phyloP scores from a whole-genome alignment of 2,113 vertebrate genomes.

The Tetrax tetrax region DNA sequence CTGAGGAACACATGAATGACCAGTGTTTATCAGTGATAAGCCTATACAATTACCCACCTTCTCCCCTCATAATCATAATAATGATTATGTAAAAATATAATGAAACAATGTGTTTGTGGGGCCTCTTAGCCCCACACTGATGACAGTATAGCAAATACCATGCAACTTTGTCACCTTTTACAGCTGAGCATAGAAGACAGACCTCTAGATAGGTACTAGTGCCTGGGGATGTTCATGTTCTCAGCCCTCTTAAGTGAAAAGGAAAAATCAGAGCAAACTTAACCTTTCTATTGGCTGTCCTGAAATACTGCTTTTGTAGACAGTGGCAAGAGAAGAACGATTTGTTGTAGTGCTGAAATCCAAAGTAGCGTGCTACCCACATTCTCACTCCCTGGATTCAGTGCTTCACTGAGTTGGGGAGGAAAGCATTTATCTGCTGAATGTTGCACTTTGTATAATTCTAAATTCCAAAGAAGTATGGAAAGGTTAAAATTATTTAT shows the following conservation, averaged over 20 bases:
- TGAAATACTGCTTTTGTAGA: neutral
- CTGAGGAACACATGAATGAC: neutral
- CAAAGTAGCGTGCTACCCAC: neutral
- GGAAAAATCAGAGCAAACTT: neutral
- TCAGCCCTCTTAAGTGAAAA: neutral
- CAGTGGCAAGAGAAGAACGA: neutral
- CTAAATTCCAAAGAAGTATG: conserved; percentile 11
- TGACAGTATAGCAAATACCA: neutral
- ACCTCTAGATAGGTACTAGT: neutral
- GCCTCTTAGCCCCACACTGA: rapidly evolving
- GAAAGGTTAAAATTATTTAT: neutral
- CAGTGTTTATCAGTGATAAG: conserved; percentile 46
- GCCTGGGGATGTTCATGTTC: neutral
- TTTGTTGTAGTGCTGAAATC: neutral
- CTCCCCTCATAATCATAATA: too few relatives aligned
- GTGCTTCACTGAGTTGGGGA: neutral
- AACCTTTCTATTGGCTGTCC: neutral
- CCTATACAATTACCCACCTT: neutral
- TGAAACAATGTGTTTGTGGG: too few relatives aligned
- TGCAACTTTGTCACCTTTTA: neutral
- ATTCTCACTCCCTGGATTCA: neutral
- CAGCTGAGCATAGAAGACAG: neutral
- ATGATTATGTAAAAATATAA: too few relatives aligned
- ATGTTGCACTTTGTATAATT: neutral
- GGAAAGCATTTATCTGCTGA: neutral